These are phyloP conservation scores for Stomorhina lunata DNA, from an alignment of 2,888 invertebrate genomes.

Conservation along the genomic window DNA sequence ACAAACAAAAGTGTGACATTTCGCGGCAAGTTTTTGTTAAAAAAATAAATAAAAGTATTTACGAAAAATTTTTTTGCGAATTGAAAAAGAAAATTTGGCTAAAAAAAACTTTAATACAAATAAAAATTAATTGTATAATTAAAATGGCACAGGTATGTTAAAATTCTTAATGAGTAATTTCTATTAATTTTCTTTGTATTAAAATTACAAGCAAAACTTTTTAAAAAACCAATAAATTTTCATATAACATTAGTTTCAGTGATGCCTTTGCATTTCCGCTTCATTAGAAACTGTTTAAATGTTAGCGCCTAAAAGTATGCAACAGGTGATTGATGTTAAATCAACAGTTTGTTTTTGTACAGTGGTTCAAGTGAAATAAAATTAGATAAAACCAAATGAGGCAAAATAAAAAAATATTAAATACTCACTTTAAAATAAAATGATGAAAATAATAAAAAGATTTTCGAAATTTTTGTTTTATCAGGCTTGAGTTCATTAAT, in stretches of 20 bases:
- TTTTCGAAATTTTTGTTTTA: background rate
- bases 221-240: too few species aligned
- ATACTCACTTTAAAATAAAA: background rate
- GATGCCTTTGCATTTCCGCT: conserved; percentile 26
- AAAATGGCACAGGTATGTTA: conserved; percentile 53
- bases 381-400: background rate
- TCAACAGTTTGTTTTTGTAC: background rate
- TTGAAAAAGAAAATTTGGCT: background rate
- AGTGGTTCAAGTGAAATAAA: background rate
- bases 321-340: conserved; percentile 39
- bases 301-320: conserved; percentile 47
- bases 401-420: background rate
- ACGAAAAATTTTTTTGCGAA: background rate
- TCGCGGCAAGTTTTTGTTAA: background rate
- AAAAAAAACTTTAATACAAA: background rate
- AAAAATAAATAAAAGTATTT: background rate
- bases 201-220: background rate
- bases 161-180: background rate
- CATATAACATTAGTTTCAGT: background rate
- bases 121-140: background rate
- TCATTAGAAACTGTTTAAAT: background rate
- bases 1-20: conserved; percentile 29
- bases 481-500: too few species aligned
- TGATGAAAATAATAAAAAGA: background rate
- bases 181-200: background rate